These are phyloP conservation scores for Zaprionus capensis DNA, from an alignment of 1,140 invertebrate species.

Conservation along the genomic window DNA sequence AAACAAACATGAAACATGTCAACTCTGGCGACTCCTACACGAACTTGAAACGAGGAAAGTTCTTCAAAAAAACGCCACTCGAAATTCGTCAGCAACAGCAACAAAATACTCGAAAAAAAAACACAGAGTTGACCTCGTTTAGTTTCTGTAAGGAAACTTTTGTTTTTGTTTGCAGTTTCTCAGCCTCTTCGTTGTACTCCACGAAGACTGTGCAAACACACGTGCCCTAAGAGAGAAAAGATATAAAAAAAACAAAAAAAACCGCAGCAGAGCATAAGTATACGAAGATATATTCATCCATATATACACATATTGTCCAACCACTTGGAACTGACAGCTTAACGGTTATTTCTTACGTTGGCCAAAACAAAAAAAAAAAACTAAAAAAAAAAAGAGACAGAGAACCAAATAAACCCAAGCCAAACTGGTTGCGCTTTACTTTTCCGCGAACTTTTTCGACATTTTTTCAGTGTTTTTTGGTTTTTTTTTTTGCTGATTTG, in stretches of 20 bases:
- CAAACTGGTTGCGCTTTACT: conserved; percentile 65
- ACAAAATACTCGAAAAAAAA: conserved; percentile 8
- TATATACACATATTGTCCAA: conserved; percentile 16
- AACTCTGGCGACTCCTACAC: background rate
- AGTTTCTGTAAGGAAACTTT: conserved; percentile 40
- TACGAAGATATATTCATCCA: conserved; percentile 13
- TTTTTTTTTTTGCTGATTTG: conserved; percentile 60
- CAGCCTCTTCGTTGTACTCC: conserved; percentile 22
- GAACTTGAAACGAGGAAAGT: conserved; percentile 19
- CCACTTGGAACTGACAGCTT: conserved; percentile 50
- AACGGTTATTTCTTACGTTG: conserved; percentile 59
- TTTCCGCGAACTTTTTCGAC: conserved; percentile 62
- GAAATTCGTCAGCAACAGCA: conserved; percentile 24
- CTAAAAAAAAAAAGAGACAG: conserved; percentile 14
- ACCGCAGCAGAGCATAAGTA: background rate
- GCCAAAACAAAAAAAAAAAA: conserved; percentile 45
- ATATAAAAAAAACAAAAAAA: background rate
- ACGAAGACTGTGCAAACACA: conserved; percentile 46
- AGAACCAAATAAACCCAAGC: conserved; percentile 22
- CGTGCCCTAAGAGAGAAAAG: conserved; percentile 30
- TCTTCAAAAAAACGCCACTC: conserved; percentile 31
- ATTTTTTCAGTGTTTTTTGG: conserved; percentile 6
- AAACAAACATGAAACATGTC: background rate
- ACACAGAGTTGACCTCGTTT: conserved; percentile 45
- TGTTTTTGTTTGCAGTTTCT: conserved; percentile 56